These are phyloP conservation scores for Lasioglossum calceatum DNA, from an alignment of 2,888 invertebrate species.

Conservation along the genomic window DNA sequence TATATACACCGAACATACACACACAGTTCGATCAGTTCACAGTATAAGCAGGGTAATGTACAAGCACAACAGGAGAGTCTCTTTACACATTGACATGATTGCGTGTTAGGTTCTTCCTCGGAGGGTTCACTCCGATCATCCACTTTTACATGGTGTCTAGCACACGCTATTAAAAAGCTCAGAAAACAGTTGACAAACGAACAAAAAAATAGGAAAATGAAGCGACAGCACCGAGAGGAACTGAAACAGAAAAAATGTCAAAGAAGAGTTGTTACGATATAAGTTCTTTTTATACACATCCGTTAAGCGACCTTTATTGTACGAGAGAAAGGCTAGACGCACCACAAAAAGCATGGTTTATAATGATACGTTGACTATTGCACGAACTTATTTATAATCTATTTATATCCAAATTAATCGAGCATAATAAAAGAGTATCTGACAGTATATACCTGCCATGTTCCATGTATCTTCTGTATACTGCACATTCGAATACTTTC, in stretches of 20 bases:
- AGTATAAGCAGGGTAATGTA: slow-evolving; percentile 49
- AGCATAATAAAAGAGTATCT: slow-evolving; percentile 65
- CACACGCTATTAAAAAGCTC: neutral
- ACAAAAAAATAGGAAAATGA: neutral
- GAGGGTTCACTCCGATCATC: neutral
- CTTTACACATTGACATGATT: slow-evolving; percentile 9
- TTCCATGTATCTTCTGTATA: neutral
- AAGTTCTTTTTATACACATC: slow-evolving; percentile 42
- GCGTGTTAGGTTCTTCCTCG: slow-evolving; percentile 4
- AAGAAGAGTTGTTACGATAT: slow-evolving; percentile 25
- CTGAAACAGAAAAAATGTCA: slow-evolving; percentile 7
- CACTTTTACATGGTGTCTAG: neutral
- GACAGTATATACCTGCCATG: slow-evolving; percentile 37
- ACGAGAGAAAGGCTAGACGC: slow-evolving; percentile 38
- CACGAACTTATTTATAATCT: slow-evolving; percentile 65
- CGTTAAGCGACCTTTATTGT: slow-evolving; percentile 35
- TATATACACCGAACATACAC: neutral
- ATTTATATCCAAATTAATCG: slow-evolving; percentile 65
- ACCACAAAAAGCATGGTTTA: slow-evolving; percentile 57
- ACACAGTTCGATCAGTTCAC: slow-evolving; percentile 25
- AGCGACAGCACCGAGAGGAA: slow-evolving; percentile 8
- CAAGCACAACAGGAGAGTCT: slow-evolving; percentile 37
- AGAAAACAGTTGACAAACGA: neutral
- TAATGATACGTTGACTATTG: slow-evolving; percentile 60
- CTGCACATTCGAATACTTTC: neutral